Evolutionary conservation across 2,113 vertebrate species (phyloP).

Genomic region (Alligator sinensis): DNA sequence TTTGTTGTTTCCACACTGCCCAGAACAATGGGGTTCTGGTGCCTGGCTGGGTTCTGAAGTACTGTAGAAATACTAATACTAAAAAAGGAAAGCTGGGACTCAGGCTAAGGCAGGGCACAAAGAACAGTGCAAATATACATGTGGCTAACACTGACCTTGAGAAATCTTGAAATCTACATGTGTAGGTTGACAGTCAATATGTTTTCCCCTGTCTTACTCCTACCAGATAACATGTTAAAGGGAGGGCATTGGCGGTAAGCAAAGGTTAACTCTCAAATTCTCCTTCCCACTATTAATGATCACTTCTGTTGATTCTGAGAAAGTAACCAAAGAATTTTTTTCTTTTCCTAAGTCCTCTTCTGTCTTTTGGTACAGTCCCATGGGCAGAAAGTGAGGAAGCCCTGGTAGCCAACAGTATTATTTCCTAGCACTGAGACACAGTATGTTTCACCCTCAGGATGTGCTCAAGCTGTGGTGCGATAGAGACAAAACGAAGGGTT

Average conservation of each 20-base stretch:
- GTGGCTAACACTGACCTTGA: too few relatives aligned
- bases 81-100: not conserved
- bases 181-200: fast-evolving
- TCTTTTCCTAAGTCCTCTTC: not conserved
- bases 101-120: too few relatives aligned
- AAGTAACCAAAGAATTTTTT: too few relatives aligned
- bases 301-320: not conserved
- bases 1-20: not conserved
- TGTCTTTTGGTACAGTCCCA: not conserved
- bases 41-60: not conserved
- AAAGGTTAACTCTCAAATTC: not conserved
- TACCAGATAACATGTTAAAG: not conserved
- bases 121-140: fast-evolving
- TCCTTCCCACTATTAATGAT: not conserved
- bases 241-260: not conserved
- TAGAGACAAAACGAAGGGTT: not conserved
- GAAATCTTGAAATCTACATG: not conserved
- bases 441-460: not conserved
- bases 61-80: not conserved
- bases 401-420: not conserved
- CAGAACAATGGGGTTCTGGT: not conserved
- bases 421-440: not conserved
- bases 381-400: not conserved
- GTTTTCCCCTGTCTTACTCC: not conserved
- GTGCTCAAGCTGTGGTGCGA: not conserved